Conservation (phyloP, 1,140 invertebrate genomes). For the Drosophila kurseongensis region DNA sequence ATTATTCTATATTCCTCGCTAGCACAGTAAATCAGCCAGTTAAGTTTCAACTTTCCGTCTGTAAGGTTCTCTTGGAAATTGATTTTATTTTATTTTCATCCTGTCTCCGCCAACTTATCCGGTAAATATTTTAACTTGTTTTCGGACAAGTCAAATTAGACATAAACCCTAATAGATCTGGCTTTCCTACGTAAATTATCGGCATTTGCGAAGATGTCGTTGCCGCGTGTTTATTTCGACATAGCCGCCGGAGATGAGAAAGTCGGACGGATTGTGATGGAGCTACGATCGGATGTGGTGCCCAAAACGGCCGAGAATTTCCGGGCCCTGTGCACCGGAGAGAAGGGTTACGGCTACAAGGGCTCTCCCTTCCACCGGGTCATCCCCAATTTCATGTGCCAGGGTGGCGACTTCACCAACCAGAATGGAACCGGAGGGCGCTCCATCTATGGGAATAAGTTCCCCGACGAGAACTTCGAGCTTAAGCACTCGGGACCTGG, state of each 20-base stretch:
- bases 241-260: slow-evolving; percentile 16
- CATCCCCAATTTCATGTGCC: slow-evolving; percentile 99
- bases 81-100: not conserved
- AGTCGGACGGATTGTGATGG: slow-evolving; percentile 80
- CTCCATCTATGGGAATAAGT: slow-evolving; percentile 97
- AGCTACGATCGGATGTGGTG: slow-evolving; percentile 93
- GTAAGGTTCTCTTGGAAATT: slow-evolving; percentile 1
- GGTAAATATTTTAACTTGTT: slow-evolving; percentile 12
- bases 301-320: slow-evolving; percentile 98
- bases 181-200: slow-evolving; percentile 7
- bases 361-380: slow-evolving; percentile 95
- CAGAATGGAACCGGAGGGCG: slow-evolving; percentile 97
- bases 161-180: slow-evolving; percentile 9
- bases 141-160: not conserved
- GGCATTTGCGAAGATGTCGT: slow-evolving; percentile 19
- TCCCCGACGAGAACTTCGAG: slow-evolving; percentile 97
- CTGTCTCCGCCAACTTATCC: not conserved
- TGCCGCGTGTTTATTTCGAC: slow-evolving; percentile 38
- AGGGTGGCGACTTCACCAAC: slow-evolving; percentile 97
- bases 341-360: slow-evolving; percentile 97
- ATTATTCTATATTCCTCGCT: not conserved
- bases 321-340: slow-evolving; percentile 95
- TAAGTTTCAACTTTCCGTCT: not conserved
- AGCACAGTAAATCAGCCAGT: not conserved
- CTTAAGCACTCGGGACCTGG: slow-evolving; percentile 96